Conservation (phyloP, 92 coral and sea anemone genomes). For the Phenganax stokvisi region DNA sequence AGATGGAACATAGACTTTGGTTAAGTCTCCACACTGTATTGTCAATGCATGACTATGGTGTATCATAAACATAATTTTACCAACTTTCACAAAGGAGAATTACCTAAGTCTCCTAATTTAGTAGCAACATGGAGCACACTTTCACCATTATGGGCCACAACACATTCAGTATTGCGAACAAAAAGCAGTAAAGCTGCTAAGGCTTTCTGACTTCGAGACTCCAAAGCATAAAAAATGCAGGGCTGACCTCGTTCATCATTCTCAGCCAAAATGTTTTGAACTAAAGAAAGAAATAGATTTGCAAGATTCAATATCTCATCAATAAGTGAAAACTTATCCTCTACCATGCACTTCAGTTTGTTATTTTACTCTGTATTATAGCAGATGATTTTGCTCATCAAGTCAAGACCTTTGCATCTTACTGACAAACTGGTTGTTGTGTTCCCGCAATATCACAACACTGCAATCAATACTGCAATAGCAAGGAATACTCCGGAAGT, state of each 20-base stretch:
- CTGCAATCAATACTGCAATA: too few relatives aligned
- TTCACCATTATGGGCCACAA: constrained; percentile 27
- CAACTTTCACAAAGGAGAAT: too few relatives aligned
- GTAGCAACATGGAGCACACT: constrained; percentile 38
- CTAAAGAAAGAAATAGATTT: background rate
- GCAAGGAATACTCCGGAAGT: too few relatives aligned
- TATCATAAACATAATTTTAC: too few relatives aligned
- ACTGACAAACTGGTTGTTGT: too few relatives aligned
- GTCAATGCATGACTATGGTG: too few relatives aligned
- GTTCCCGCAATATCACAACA: too few relatives aligned
- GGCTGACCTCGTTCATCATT: constrained; percentile 37
- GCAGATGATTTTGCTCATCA: too few relatives aligned
- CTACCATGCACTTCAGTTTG: background rate
- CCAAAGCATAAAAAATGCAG: constrained; percentile 36
- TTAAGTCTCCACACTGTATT: too few relatives aligned
- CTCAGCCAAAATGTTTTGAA: constrained; percentile 10
- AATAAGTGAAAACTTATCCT: background rate
- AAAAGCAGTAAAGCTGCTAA: background rate
- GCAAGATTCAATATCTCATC: background rate
- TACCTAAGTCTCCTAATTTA: constrained; percentile 21
- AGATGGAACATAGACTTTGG: too few relatives aligned
- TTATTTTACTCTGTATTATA: background rate
- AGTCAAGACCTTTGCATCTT: too few relatives aligned
- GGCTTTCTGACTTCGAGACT: constrained; percentile 25
- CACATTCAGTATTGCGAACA: background rate